Conservation (phyloP, 2,888 invertebrate genomes). For the Tachystola acroxantha region DNA sequence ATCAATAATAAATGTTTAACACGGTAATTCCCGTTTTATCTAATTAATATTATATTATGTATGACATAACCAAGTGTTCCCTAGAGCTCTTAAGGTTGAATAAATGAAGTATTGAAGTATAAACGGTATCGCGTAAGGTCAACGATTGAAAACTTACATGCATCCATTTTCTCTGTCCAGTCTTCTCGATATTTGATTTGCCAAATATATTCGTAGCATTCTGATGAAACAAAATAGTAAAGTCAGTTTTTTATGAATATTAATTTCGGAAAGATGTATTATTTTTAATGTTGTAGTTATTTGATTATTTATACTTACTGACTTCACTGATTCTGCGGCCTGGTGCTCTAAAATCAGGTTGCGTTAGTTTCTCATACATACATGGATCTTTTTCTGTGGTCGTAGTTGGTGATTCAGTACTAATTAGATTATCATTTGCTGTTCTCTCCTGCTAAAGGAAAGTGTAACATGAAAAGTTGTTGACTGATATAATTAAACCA, state of each 20-base stretch:
- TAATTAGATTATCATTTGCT: background rate
- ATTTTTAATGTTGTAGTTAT: too few relatives aligned
- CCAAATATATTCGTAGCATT: constrained; percentile 41
- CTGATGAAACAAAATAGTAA: constrained; percentile 21
- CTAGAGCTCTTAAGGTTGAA: too few relatives aligned
- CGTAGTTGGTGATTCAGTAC: constrained; percentile 2
- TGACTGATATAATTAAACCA: too few relatives aligned
- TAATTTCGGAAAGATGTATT: background rate
- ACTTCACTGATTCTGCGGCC: constrained; percentile 34
- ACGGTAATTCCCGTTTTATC: too few relatives aligned
- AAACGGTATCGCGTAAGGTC: too few relatives aligned
- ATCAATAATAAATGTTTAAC: too few relatives aligned
- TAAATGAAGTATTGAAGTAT: too few relatives aligned
- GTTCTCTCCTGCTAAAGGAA: background rate
- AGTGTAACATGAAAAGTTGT: too few relatives aligned
- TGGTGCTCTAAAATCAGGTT: constrained; percentile 31
- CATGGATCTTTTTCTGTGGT: constrained; percentile 23
- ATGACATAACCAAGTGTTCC: too few relatives aligned
- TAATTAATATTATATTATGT: too few relatives aligned
- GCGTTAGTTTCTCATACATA: constrained; percentile 15
- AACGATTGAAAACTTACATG: constrained; percentile 34
- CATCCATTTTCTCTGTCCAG: constrained; percentile 11
- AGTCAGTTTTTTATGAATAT: background rate
- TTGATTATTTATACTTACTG: too few relatives aligned
- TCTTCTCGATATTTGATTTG: constrained; percentile 30